Evolutionary conservation across 2,888 invertebrate species (phyloP).

Genomic region (Cephus runcator): DNA sequence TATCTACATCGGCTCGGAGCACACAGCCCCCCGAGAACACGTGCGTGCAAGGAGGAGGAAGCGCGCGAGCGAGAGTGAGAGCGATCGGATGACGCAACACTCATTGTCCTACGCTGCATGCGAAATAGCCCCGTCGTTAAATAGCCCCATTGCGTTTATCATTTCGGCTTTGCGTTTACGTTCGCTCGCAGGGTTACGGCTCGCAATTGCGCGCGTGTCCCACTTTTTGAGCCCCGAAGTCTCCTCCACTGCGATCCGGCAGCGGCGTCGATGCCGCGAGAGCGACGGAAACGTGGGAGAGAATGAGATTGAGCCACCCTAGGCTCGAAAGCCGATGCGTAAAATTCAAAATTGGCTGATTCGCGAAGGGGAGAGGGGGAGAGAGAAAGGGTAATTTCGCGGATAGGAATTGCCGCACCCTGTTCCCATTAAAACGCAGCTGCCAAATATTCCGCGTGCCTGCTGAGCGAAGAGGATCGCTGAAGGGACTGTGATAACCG

Average conservation of each 20-base stretch:
- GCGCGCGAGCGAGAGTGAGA: conserved; percentile 3
- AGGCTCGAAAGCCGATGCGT: neutral
- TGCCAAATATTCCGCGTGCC: too few species aligned
- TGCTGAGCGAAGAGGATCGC: too few species aligned
- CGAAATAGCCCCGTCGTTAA: conserved; percentile 49
- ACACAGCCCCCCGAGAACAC: neutral
- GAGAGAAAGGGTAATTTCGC: neutral
- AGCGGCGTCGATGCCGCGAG: too few species aligned
- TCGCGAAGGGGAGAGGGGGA: neutral
- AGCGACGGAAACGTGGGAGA: too few species aligned
- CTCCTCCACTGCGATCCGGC: too few species aligned
- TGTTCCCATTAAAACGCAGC: too few species aligned
- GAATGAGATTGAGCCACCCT: too few species aligned
- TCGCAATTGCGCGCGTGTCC: conserved; percentile 13
- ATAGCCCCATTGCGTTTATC: conserved; percentile 56
- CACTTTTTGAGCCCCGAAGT: neutral
- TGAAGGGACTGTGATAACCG: too few species aligned
- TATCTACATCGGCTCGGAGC: neutral
- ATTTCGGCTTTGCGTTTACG: conserved; percentile 56
- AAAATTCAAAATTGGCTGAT: conserved; percentile 2
- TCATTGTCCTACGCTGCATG: conserved; percentile 30
- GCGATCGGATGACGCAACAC: conserved; percentile 12
- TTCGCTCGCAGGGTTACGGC: conserved; percentile 42
- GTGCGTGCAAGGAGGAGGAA: neutral
- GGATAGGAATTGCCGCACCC: too few species aligned